Base-by-base conservation (phyloP, 2,797 vertebrate genomes). In the Paramormyrops hopkinsi region DNA sequence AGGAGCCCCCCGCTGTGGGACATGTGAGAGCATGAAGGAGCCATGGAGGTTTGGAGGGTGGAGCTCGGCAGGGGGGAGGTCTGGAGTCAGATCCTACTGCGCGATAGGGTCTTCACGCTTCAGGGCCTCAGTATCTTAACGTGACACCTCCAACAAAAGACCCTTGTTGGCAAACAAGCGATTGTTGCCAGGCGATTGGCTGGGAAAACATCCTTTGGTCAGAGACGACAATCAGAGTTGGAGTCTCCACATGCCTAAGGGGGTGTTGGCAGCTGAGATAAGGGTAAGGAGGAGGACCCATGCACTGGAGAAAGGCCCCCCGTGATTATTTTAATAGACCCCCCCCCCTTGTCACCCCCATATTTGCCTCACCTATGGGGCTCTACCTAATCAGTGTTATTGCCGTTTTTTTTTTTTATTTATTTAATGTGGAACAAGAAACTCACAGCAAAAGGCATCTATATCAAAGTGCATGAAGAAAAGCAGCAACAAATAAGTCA, bases 61-160 rank as follows among this genome's bases (percentile, higher is more conserved):
- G 59, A 54, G 22, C n/a, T 44, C 44, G 25, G 59, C 79, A 83
- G 59, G 92, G 90, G 90, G 84, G 65, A 29, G 41, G 82, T 62
- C 33, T 84, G 83, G 84, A 89, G 92, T 91, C 91, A 92, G 93
- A 93, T 94, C 88, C 37, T 2, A 22, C 14, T 53, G 0, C 22
- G 25, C 44, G 92, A 92, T 91, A 92, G 69, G 76, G 79, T 12
- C 54, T 33, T 37, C 3, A 41, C 44, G 89, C 59, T 76, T 62
- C 89, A 86, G 89, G 92, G 90, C 84, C 62, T n/a, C 41, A 29
- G 33, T 88, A 85, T 89, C 87, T 90, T 92, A 92, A 89, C 89
- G 62, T 88, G 90, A 93, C 93, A 94, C 93, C 91, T 93, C 73
- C 22, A 41, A 92, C 89, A 92, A 92, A 92, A 90, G 88, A 76